Percentiles rank a stretch among this genome's conserved stretches.
Conservation (phyloP, 2,888 invertebrate species). For the Tetragonisca angustula region DNA sequence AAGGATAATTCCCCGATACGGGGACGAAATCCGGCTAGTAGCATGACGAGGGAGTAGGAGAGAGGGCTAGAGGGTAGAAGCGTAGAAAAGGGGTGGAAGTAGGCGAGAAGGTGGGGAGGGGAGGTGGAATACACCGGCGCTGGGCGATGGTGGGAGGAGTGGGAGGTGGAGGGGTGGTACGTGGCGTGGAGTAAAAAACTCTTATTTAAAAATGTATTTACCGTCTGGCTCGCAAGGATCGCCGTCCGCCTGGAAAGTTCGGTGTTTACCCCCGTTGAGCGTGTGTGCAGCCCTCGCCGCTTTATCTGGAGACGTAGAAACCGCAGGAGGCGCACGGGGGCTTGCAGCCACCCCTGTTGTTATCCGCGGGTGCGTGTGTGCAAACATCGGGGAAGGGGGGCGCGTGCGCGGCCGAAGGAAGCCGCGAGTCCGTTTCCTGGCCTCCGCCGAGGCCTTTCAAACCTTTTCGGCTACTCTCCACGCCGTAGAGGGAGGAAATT, state of each 20-base stretch:
- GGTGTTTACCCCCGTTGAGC: slow-evolving; percentile 64
- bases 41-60: slow-evolving; percentile 53
- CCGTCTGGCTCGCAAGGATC: slow-evolving; percentile 78
- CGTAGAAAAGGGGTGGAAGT: neutral
- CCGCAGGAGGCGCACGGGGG: slow-evolving; percentile 53
- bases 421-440: slow-evolving; percentile 68
- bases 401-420: slow-evolving; percentile 60
- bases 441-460: slow-evolving; percentile 68
- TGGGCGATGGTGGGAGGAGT: neutral
- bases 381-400: slow-evolving; percentile 47
- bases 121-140: slow-evolving; percentile 44
- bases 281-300: slow-evolving; percentile 53
- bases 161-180: neutral
- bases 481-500: slow-evolving; percentile 55
- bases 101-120: neutral
- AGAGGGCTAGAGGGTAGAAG: slow-evolving; percentile 43
- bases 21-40: slow-evolving; percentile 79
- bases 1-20: slow-evolving; percentile 83
- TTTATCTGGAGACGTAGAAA: slow-evolving; percentile 71
- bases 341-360: slow-evolving; percentile 60
- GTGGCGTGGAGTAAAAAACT: slow-evolving; percentile 78
- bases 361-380: slow-evolving; percentile 62
- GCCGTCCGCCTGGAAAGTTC: slow-evolving; percentile 73
- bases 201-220: slow-evolving; percentile 84
- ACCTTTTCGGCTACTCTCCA: slow-evolving; percentile 54